phyloP scores from a whole-genome alignment of 2,113 vertebrate genomes.

The Albula glossodonta region DNA sequence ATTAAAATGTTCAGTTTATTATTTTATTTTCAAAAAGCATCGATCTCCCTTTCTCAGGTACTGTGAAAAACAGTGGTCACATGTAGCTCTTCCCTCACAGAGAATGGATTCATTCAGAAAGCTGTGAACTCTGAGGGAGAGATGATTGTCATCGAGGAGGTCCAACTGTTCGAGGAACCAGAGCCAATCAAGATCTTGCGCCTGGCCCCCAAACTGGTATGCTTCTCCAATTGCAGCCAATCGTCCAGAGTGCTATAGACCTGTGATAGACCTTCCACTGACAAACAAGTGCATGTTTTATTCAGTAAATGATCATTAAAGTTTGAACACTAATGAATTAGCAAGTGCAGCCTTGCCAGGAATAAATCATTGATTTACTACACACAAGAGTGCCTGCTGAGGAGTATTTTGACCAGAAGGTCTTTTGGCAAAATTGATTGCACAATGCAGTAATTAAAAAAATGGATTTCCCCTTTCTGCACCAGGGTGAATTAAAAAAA shows the following conservation, averaged over 20 bases:
- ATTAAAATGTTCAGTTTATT: slow-evolving; percentile 4
- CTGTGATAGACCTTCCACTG: too few relatives aligned
- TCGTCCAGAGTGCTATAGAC: not conserved
- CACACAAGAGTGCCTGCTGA: too few relatives aligned
- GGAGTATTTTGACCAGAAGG: too few relatives aligned
- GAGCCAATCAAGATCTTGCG: slow-evolving; percentile 66
- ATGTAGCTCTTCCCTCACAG: slow-evolving; percentile 51
- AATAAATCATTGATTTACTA: too few relatives aligned
- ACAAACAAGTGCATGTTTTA: too few relatives aligned
- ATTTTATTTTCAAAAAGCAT: not conserved
- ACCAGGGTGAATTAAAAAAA: not conserved
- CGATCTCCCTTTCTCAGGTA: not conserved
- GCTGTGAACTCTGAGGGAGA: slow-evolving; percentile 67
- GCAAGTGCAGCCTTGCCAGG: not conserved
- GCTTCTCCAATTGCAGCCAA: not conserved
- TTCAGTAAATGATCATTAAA: not conserved
- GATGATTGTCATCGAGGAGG: slow-evolving; percentile 77
- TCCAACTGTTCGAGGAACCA: slow-evolving; percentile 64
- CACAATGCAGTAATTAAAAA: not conserved
- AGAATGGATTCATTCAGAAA: slow-evolving; percentile 74
- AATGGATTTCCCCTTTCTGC: not conserved
- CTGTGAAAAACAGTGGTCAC: not conserved
- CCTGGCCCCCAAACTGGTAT: slow-evolving; percentile 67
- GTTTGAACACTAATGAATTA: not conserved
- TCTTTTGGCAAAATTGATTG: too few relatives aligned